Evolutionary conservation across 1,140 invertebrate genomes (phyloP).

Genomic region (Portunus trituberculatus): DNA sequence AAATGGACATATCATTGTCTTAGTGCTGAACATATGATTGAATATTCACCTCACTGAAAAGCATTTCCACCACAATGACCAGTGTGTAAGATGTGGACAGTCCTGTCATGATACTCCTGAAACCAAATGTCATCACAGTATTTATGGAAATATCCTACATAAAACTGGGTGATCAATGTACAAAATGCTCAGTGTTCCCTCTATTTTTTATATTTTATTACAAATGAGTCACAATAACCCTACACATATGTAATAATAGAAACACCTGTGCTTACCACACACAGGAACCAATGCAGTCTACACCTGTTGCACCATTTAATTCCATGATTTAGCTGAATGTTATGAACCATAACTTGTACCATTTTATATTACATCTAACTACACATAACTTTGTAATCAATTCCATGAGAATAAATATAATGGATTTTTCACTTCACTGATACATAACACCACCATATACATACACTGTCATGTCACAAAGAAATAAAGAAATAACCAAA

Average conservation of each 20-base stretch:
- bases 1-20: no score
- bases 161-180: no score
- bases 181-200: no score
- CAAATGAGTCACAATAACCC: slow-evolving; percentile 13
- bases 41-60: no score
- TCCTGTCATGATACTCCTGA: no score
- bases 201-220: neutral
- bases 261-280: neutral
- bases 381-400: neutral
- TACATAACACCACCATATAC: neutral
- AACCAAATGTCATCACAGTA: no score
- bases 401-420: neutral
- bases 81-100: no score
- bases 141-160: no score
- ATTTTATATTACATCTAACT: neutral
- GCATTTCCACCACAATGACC: no score
- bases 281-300: neutral
- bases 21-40: no score
- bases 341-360: neutral
- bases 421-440: neutral
- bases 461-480: no score
- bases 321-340: neutral
- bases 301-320: neutral
- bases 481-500: no score
- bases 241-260: slow-evolving; percentile 9